Percentiles rank a stretch among this genome's conserved stretches.
These are phyloP conservation scores for Eolophus roseicapilla DNA, from an alignment of 2,113 vertebrate species.

Conservation along the genomic window DNA sequence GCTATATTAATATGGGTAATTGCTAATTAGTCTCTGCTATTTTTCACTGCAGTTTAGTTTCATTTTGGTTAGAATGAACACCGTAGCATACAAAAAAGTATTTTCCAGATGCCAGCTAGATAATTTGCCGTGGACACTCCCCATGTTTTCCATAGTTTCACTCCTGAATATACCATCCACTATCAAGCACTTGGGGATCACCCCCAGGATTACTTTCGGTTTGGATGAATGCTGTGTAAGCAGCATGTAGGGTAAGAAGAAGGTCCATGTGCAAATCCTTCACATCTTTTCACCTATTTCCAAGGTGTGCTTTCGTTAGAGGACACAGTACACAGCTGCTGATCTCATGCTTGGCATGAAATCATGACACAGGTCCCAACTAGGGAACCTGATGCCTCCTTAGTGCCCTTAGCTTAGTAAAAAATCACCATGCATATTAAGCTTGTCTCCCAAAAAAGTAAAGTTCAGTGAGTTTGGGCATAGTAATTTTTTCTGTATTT, in stretches of 20 bases:
- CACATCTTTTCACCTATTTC: neutral
- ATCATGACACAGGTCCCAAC: neutral
- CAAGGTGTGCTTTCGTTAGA: neutral
- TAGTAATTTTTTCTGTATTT: neutral
- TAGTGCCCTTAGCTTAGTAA: neutral
- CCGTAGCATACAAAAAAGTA: neutral
- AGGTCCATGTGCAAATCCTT: neutral
- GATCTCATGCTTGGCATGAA: neutral
- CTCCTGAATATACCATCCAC: neutral
- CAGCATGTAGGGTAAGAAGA: neutral
- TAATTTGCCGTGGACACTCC: neutral
- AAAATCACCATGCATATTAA: neutral
- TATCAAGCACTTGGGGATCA: neutral
- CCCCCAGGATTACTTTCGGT: neutral
- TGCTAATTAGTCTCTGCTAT: neutral
- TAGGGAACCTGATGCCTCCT: neutral
- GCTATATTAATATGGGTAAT: neutral
- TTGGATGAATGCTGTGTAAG: neutral
- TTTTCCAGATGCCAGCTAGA: neutral
- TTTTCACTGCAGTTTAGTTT: neutral
- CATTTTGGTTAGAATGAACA: neutral
- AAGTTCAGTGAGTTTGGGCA: neutral
- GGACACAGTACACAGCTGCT: neutral
- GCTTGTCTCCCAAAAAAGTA: neutral
- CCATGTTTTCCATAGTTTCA: neutral